A percentile compares a stretch with the other conserved stretches of the same genome.
phyloP scores from a whole-genome alignment of 1,140 invertebrate species.

The Penaeus japonicus region DNA sequence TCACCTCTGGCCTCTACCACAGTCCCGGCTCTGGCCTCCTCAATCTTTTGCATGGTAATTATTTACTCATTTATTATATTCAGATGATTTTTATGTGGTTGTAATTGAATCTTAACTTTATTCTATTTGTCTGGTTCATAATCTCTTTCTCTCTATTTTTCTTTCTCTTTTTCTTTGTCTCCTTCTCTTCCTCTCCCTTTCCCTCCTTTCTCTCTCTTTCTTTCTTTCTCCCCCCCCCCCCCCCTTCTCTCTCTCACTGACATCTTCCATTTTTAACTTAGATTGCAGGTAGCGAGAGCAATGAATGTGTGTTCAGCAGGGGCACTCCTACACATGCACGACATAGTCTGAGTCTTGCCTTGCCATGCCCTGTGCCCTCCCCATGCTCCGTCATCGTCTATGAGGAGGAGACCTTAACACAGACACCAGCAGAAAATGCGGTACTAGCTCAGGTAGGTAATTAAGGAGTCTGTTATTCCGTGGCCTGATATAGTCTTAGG shows the following conservation, averaged over 20 bases:
- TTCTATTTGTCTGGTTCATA: too few species aligned
- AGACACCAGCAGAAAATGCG: conserved; percentile 9
- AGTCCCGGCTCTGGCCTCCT: conserved; percentile 32
- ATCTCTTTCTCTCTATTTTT: too few species aligned
- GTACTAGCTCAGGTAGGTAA: conserved; percentile 25
- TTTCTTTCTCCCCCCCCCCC: too few species aligned
- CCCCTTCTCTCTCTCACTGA: neutral
- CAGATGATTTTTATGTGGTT: neutral
- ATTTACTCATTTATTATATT: neutral
- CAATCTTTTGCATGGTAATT: conserved; percentile 35
- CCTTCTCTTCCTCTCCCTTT: too few species aligned
- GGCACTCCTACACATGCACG: conserved; percentile 45
- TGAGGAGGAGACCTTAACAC: conserved; percentile 14
- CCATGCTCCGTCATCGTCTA: conserved; percentile 25
- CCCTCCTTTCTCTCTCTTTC: too few species aligned
- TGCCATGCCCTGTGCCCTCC: conserved; percentile 2
- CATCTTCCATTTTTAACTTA: neutral
- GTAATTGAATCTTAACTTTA: too few species aligned
- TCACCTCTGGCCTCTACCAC: neutral
- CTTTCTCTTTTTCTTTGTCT: too few species aligned
- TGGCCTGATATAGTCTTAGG: too few species aligned
- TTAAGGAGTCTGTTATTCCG: too few species aligned
- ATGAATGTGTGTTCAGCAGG: conserved; percentile 43
- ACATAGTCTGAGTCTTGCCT: conserved; percentile 19
- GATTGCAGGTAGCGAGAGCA: conserved; percentile 30